Evolutionary conservation across 2,113 vertebrate species (phyloP), one percentile per base, ranked within the genome.

Genomic region (Podilymbus podiceps): DNA sequence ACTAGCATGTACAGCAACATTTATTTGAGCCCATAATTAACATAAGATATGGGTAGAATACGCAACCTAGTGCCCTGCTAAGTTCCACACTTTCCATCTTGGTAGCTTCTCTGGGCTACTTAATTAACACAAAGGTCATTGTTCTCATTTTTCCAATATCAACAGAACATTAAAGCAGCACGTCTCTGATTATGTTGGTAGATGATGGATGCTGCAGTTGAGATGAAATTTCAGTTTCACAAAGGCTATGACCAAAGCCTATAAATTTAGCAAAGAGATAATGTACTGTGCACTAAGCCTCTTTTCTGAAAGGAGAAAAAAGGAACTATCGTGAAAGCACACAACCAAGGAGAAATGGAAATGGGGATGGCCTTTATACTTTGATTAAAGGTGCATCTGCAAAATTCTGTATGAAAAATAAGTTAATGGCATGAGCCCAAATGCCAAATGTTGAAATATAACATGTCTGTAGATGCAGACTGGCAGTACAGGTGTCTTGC

Each of bases 81-180:
- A 87, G 27, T 95, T 97, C 90, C 83, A 90, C 31, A 79, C 15
- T 97, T 95, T 79, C 85, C 60, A 30, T 95, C 90, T 96, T 90
- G 95, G 93, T 87, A 93, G 78, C 67, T 85, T 95, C 89, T 90
- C 50, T 33, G 35, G 75, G 82, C 67, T 88, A 93, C 81, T 88
- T 98, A 97, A 98, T 98, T 98, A 98, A 95, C 92, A 96, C 76
- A 97, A 94, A 97, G 95, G 95, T 97, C 95, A 97, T 52, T 94
- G 86, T 91, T 98, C 93, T 97, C 84, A 91, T 96, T 98, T 98
- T 94, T 46, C 88, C 86, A 94, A 93, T 93, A 96, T 94, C 96
- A 97, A 93, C 85, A 97, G 91, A 95, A 97, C 85, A 93, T 95
- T 96, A 97, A 96, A 94, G 79, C 59, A 77, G 52, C 76, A 92